These are phyloP conservation scores for Ailuropoda melanoleuca DNA, from an alignment of 2,113 vertebrate species.

Conservation along the genomic window DNA sequence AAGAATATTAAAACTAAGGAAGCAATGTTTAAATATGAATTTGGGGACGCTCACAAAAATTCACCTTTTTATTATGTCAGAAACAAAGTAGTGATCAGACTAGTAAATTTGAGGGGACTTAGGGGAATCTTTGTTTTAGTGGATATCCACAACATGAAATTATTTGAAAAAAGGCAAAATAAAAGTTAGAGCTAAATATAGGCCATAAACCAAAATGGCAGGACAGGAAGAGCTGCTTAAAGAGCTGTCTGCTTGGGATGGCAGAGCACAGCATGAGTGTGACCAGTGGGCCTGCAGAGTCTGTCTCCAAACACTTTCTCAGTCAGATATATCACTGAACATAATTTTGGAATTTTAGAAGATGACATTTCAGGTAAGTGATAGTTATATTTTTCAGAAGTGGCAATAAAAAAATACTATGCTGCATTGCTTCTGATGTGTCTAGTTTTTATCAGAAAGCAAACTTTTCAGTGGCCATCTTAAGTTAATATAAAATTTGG, in stretches of 20 bases:
- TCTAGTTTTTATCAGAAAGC: background rate
- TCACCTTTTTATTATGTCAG: background rate
- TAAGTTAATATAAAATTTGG: conserved; percentile 41
- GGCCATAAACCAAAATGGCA: background rate
- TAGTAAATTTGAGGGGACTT: background rate
- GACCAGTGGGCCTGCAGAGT: background rate
- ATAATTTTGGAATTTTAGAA: background rate
- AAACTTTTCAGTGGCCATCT: background rate
- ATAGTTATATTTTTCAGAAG: background rate
- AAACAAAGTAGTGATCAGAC: background rate
- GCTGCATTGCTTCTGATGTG: background rate
- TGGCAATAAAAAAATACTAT: background rate
- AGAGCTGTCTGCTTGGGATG: background rate
- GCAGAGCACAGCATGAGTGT: background rate
- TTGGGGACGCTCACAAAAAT: background rate
- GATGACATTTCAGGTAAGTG: background rate
- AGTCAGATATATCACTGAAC: background rate
- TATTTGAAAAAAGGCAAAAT: background rate
- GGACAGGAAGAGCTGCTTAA: background rate
- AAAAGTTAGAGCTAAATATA: background rate
- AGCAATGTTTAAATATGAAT: background rate
- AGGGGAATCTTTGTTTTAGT: background rate
- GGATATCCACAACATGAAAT: background rate
- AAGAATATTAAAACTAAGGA: background rate
- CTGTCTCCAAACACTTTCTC: background rate